Evolutionary conservation across 2,888 invertebrate genomes (phyloP), one percentile per base, ranked within the genome.

Genomic region (Melieria picta): DNA sequence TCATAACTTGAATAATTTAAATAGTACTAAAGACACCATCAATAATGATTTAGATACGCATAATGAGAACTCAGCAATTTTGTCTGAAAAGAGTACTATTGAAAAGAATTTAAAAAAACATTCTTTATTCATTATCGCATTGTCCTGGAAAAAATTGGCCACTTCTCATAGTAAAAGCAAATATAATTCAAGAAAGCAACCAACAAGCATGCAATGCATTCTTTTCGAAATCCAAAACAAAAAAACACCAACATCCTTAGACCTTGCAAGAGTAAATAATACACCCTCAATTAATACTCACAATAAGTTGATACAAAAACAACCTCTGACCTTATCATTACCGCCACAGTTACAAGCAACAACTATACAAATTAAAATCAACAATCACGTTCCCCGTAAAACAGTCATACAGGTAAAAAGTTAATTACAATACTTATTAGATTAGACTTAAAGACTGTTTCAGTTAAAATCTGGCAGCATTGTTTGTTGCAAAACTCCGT

Each of bases 61-160:
- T 76, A 86, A 83, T 74, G 94, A 94, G 87, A 94, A 93, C 86
- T 92, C 94, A 78, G 90, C 93, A 79, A 94, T 94, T 81, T 93
- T 94, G 81, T 93, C 93, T 68, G 95, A 95, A 86, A 95, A 95
- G 86, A 94, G 92, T 82, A 93, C 94, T 6, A 89, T 95, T 72
- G 95, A 95, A 86, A 95, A 95, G 87, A 94, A 94, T 83, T 89
- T 96, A 77, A 97, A 97, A 88, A 96, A 97, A 82, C 97, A 97
- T 85, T 96, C 97, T 75, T 88, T 97, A 73, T 97, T 98, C 87
- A 95, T 98, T 78, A 97, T 97, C 88, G 97, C 96, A 42, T 89
- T 98, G 47, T 96, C 97, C 78, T 98, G 98, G 97, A 98, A 97
- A 87, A 92, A 96, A 87, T 95, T 98, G 85, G 95, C 95, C 65